Conservation (phyloP, 2,797 vertebrate genomes). For the Bufotes viridis region DNA sequence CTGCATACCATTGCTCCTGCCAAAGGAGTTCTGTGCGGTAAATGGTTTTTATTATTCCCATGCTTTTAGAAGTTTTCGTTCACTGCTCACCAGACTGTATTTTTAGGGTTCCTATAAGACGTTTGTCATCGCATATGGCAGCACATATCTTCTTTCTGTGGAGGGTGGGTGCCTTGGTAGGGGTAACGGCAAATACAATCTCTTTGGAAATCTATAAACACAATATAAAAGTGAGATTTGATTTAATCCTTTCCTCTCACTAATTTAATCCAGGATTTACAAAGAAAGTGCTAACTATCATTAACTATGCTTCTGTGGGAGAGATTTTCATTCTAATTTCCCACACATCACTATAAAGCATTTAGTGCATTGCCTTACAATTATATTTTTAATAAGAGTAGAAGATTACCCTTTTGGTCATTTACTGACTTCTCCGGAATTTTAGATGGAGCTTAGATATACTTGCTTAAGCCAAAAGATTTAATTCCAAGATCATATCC, state of each 20-base stretch:
- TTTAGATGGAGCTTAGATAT: neutral
- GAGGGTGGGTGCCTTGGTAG: neutral
- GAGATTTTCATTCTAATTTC: neutral
- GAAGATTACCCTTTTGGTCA: neutral
- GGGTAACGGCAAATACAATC: neutral
- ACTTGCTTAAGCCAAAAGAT: neutral
- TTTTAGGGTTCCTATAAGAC: neutral
- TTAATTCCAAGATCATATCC: neutral
- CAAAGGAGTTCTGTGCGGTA: neutral
- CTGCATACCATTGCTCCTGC: neutral
- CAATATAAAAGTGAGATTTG: neutral
- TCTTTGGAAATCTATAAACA: neutral
- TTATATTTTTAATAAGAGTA: neutral
- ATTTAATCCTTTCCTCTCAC: constrained; percentile 6
- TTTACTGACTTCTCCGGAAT: neutral
- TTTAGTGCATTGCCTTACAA: neutral
- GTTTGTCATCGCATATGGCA: neutral
- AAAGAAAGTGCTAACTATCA: neutral
- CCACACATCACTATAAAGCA: neutral
- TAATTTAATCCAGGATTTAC: constrained; percentile 17
- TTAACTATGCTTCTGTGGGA: neutral
- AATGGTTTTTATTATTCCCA: neutral
- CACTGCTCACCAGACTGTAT: neutral
- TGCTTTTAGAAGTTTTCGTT: neutral
- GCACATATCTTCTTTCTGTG: neutral